Evolutionary conservation across 2,797 vertebrate species (phyloP).

Genomic region (Anas acuta): DNA sequence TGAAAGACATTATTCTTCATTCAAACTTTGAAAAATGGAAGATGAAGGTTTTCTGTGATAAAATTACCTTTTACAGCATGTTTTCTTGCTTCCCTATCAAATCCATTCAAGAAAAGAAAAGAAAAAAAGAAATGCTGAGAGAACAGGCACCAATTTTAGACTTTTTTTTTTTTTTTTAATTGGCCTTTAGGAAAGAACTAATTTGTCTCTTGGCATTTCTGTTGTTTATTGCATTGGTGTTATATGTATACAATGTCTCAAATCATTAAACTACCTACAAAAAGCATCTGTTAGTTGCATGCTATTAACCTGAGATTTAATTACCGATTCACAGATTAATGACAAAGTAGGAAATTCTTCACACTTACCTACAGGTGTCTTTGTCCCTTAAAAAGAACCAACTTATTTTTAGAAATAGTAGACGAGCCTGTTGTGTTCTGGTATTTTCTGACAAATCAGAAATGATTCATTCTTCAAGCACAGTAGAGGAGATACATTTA

Average conservation of each 20-base stretch:
- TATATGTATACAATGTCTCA: constrained; percentile 30
- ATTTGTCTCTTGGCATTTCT: constrained; percentile 56
- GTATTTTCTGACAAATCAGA: constrained; percentile 58
- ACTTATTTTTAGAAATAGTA: constrained; percentile 56
- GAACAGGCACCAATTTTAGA: background rate
- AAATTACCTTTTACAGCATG: background rate
- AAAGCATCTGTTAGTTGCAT: constrained; percentile 27
- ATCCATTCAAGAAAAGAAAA: background rate
- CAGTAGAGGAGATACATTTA: constrained; percentile 40
- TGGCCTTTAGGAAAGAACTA: background rate
- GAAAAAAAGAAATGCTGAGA: background rate
- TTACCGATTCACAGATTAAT: constrained; percentile 54
- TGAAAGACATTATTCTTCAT: background rate
- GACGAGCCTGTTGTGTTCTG: constrained; percentile 52
- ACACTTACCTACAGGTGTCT: constrained; percentile 56
- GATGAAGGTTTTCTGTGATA: background rate
- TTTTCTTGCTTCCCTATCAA: background rate
- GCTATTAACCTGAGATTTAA: constrained; percentile 70
- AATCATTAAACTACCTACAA: constrained; percentile 50
- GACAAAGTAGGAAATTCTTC: constrained; percentile 19
- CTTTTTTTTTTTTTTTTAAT: background rate
- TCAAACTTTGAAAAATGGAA: background rate
- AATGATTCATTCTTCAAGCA: constrained; percentile 70
- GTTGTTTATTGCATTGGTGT: constrained; percentile 39
- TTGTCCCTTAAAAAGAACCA: constrained; percentile 38